Base-by-base conservation (phyloP, 2,113 vertebrate genomes). In the Platysteira castanea region DNA sequence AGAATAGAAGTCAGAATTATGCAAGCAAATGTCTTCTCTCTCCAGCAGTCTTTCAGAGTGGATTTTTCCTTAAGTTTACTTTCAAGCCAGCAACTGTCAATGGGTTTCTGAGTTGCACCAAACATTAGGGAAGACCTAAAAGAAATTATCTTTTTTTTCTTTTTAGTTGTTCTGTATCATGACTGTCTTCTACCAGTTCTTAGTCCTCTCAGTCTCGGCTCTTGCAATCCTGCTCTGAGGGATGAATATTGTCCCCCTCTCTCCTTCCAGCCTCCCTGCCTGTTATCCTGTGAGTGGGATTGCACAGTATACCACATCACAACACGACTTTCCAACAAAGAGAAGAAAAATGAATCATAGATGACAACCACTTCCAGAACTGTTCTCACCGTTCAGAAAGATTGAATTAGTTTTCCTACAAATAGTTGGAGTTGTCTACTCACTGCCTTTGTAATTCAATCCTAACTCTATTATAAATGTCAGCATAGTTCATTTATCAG, bases 101-200 rank as follows among this genome's bases (percentile, higher is more conserved):
- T 47, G 10, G 5, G 14, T 54, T 68, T 87, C 52, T 74, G 15
- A 7, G 8, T 84, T 84, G 10, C 33, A 78, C 2, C 19, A 82
- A 81, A 42, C 9, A 8, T 31, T 61, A 56, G 10, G 7, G 7
- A 52, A 17, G 18, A 31, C 4, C 11, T 52, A 5, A 69, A 63
- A 75, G 21, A 24, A 19, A 7, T 3, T 3, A 7, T 8, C 0
- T 9, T 21, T 37, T 37, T 81, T 81, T n/a, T 5, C 1, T 17
- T 74, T 54, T 46, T 13, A 13, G 41, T 41, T 14, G 9, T 39
- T 74, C 42, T 70, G 23, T 30, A 13, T 33, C 20, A 39, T 47
- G 5, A 6, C 7, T 82, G 6, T 64, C 26, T 74, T 60, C 26
- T 53, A 21, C 18, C 6, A 49, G 13, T 8, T 76, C 5, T 85